Percentiles rank a stretch among this genome's conserved stretches.
These are phyloP conservation scores for Conistra vaccinii DNA, from an alignment of 2,888 invertebrate species.

Conservation along the genomic window DNA sequence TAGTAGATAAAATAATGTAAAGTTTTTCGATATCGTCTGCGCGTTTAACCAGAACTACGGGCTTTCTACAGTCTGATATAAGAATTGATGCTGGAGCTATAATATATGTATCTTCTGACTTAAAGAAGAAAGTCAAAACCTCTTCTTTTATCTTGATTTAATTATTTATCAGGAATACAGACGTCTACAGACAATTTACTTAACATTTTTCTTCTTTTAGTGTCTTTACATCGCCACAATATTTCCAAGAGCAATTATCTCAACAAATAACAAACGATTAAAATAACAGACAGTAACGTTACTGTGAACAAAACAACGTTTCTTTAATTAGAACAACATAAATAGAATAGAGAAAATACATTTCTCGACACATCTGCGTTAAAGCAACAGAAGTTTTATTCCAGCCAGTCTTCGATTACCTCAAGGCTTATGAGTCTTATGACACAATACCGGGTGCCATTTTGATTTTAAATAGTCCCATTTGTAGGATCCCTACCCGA, in stretches of 20 bases:
- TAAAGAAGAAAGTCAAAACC: not conserved
- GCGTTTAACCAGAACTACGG: not conserved
- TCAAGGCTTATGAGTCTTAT: not conserved
- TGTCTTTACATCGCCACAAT: not conserved
- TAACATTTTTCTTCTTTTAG: not conserved
- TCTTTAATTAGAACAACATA: constrained; percentile 36
- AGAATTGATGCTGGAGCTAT: not conserved
- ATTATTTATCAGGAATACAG: not conserved
- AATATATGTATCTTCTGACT: not conserved
- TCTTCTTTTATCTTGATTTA: not conserved
- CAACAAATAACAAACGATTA: constrained; percentile 24
- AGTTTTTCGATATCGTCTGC: not conserved
- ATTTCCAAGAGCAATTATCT: constrained; percentile 11
- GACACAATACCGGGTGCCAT: not conserved
- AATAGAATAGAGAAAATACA: constrained; percentile 32
- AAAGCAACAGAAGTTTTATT: constrained; percentile 20
- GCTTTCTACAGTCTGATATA: not conserved
- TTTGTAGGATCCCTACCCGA: too few species aligned
- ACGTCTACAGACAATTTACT: not conserved
- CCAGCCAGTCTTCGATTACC: not conserved
- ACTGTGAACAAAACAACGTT: constrained; percentile 30
- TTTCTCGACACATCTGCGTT: constrained; percentile 1
- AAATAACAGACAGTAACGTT: constrained; percentile 18
- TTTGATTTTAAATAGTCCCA: not conserved
- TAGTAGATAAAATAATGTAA: not conserved